Base-by-base conservation (phyloP, 2,113 vertebrate genomes). In the Petromus typicus region DNA sequence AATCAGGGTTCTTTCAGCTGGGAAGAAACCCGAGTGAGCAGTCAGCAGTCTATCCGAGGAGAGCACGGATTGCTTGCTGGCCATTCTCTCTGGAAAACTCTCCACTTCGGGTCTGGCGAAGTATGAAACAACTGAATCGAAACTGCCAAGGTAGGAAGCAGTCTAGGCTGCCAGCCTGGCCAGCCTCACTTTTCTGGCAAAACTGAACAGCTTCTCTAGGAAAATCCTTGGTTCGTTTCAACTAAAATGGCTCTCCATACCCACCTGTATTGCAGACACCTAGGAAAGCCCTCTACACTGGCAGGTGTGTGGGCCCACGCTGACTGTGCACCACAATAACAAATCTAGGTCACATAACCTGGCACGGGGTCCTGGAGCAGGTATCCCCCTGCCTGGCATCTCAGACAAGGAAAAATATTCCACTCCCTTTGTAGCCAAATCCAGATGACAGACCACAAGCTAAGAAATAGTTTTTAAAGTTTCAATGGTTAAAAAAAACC, bases 131-230 rank as follows among this genome's bases (percentile, higher is more conserved):
- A 57, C 18, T 48, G 43, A 76, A 32, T n/a, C 51, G 45, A 13
- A 67, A 27, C 34, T 56, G 25, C n/a, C 56, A 37, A 4, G 13
- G 8, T 86, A 48, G 73, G 73, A 30, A 48, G 43, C 43, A 16
- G 22, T 45, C 25, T 1, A 45, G 59, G 71, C 71, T 75, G 71
- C 71, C 71, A 45, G 27, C 43, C 81, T 51, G 30, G 32, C 56
- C 64, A 78, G 30, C 48, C 40, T 90, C 32, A 16, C 63, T 92
- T 85, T 94, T 88, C 56, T 69, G 27, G 67, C 37, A 17, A 89
- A 90, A 79, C 61, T 43, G n/a, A 82, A 86, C 84, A 85, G 18
- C 54, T 73, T 86, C 16, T 91, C 64, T 63, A 45, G 93, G 75
- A 93, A 93, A 59, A 18, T 3, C 79, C 67, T 88, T 84, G 16